Evolutionary conservation across 2,113 vertebrate genomes (phyloP), one percentile per base, ranked within the genome.

Genomic region (Cynoglossus semilaevis): DNA sequence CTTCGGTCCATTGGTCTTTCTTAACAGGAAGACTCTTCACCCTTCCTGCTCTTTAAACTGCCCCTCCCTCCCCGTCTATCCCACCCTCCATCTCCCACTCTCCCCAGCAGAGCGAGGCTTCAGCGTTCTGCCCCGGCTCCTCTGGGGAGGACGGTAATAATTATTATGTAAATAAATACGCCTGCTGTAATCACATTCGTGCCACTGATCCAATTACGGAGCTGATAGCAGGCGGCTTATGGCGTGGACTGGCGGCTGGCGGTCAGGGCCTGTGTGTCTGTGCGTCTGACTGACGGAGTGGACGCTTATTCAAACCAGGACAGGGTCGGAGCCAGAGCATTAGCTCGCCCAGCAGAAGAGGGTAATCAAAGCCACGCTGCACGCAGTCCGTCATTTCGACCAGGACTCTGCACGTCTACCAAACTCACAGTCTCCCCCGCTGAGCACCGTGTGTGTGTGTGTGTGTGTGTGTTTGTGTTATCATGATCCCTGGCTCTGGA

Each of bases 101-200:
- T 29, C 22, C 22, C 22, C 22, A 29, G 22, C 67, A 63, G 76
- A 68, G 66, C 75, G 1, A 12, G 37, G 3, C 59, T 61, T 29
- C 22, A 19, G 14, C 37, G 9, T 63, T 76, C 73, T 79, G 55
- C 69, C 58, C 63, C 36, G 56, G 63, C 72, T 81, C 79, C 86
- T 85, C 82, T 68, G 70, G 89, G 87, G 82, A 87, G 79, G 85
- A 84, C 75, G 76, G 88, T 91, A 92, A 92, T 91, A 92, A 92
- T 92, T 92, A 91, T 92, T 91, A 91, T 92, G 91, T 92, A 92
- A 92, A 92, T 92, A 92, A 91, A 92, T 92, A 91, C 83, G 91
- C 87, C 84, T 85, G 86, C 86, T 75, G 80, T 92, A 92, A 92
- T 92, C 89, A 86, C 90, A 92, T 92, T 90, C 81, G 84, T 88